A percentile compares a stretch with the other conserved stretches of the same genome.
These are phyloP conservation scores for Galago senegalensis DNA, from an alignment of 2,797 vertebrate species.

Conservation along the genomic window DNA sequence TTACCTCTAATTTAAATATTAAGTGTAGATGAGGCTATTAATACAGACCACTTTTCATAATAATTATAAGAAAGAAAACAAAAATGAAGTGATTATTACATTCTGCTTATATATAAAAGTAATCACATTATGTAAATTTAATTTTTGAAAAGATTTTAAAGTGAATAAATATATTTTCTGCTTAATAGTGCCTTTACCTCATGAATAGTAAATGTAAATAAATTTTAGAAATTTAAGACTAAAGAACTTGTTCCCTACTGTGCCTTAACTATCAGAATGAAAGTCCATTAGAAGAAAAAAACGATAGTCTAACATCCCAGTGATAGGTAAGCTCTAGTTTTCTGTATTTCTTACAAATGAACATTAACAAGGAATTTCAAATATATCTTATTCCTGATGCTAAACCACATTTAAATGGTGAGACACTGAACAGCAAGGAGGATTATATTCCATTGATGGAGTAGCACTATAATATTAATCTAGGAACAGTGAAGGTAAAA, in stretches of 20 bases:
- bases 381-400: background rate
- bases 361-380: background rate
- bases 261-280: background rate
- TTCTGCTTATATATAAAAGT: background rate
- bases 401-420: conserved; percentile 20
- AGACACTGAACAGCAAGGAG: background rate
- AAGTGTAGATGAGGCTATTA: background rate
- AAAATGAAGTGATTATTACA: background rate
- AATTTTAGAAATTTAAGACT: conserved; percentile 27
- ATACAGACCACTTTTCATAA: background rate
- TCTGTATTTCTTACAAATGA: background rate
- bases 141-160: background rate
- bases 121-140: background rate
- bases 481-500: conserved; percentile 22
- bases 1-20: conserved; percentile 2
- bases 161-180: background rate
- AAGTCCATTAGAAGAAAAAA: background rate
- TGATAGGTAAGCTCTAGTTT: background rate
- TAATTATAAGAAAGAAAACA: background rate
- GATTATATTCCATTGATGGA: background rate
- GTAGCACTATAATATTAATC: conserved; percentile 2
- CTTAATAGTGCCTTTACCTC: background rate
- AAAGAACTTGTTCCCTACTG: background rate
- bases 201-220: background rate
- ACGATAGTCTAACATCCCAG: background rate